A percentile compares a stretch with the other conserved stretches of the same genome.
Evolutionary conservation across 2,888 invertebrate species (phyloP).

Genomic region (Monopis laevigella): DNA sequence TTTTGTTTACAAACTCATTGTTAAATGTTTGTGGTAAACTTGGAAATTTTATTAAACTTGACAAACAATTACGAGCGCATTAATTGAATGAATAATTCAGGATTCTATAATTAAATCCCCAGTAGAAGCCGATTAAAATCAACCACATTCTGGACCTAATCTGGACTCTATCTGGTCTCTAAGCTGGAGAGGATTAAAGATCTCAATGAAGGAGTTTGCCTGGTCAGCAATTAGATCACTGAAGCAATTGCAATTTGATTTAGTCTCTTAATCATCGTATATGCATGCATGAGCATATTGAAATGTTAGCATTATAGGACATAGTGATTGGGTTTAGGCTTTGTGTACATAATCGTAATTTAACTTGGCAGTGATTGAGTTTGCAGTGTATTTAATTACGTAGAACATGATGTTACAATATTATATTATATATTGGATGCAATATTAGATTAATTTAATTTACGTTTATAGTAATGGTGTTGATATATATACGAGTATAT

Average conservation of each 20-base stretch:
- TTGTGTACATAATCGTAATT: background rate
- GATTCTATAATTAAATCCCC: background rate
- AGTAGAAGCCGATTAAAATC: background rate
- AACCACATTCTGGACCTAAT: background rate
- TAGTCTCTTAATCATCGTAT: conserved; percentile 24
- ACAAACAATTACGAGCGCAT: background rate
- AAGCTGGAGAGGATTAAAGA: conserved; percentile 1
- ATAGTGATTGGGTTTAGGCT: background rate
- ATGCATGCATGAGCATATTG: background rate
- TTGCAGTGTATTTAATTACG: no score
- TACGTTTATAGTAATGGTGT: no score
- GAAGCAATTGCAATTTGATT: conserved; percentile 29
- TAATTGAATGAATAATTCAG: conserved; percentile 1
- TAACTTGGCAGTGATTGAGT: no score
- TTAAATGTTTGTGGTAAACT: no score
- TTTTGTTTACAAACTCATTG: no score
- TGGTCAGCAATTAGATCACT: conserved; percentile 23
- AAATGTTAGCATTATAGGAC: background rate
- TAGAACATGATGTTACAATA: no score
- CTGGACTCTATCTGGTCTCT: background rate
- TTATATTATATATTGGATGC: no score
- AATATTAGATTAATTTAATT: no score
- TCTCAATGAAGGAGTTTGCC: conserved; percentile 18
- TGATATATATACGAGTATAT: no score
- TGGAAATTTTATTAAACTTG: no score